These are phyloP conservation scores for Xylota sylvarum DNA, from an alignment of 2,888 invertebrate species.

Conservation along the genomic window DNA sequence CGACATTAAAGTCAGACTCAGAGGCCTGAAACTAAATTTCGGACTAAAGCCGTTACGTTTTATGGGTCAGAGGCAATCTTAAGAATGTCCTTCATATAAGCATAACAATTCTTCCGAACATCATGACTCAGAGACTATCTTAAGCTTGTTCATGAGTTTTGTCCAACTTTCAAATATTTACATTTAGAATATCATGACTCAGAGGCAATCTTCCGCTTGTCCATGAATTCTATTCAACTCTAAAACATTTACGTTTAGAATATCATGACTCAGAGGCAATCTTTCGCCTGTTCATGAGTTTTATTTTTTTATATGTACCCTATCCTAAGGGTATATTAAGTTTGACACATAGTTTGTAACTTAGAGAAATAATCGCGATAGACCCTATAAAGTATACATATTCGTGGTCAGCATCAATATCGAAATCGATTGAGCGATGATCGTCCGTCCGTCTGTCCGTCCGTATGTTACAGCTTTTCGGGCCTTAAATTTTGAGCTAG, in stretches of 20 bases:
- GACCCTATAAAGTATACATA: no score
- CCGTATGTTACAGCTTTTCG: no score
- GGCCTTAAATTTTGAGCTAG: no score
- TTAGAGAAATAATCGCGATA: no score
- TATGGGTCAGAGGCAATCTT: constrained; percentile 1
- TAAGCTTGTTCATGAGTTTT: background rate
- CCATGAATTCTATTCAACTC: background rate
- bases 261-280: background rate
- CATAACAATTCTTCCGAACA: background rate
- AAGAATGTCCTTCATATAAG: background rate
- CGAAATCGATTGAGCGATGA: no score
- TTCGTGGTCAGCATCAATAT: no score
- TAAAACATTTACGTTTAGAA: background rate
- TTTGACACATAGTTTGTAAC: no score
- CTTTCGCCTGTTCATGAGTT: no score
- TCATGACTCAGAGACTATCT: background rate
- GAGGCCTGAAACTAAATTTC: background rate
- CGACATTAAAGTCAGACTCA: background rate
- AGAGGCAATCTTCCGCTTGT: background rate
- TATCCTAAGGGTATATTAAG: no score
- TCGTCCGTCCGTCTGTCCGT: no score
- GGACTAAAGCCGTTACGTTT: background rate
- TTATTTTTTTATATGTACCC: no score
- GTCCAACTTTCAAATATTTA: background rate
- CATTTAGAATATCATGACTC: background rate